Evolutionary conservation across 1,140 invertebrate genomes (phyloP).

Genomic region (Cotesia chilonis): DNA sequence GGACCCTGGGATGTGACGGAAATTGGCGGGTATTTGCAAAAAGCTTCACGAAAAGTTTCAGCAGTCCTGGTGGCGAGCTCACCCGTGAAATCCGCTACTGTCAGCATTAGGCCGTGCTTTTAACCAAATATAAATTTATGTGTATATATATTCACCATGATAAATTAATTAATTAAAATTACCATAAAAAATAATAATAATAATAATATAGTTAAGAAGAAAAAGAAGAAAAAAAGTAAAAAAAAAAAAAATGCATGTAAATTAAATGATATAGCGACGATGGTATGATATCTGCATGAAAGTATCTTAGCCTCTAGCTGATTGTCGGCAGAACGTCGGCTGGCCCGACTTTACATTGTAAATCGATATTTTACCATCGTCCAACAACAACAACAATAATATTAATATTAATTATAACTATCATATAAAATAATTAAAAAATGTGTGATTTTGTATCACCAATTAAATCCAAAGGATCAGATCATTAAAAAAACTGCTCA

Average conservation of each 20-base stretch:
- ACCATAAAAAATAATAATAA: too few species aligned
- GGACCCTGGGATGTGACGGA: constrained; percentile 84
- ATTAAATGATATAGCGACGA: too few species aligned
- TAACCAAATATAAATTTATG: too few species aligned
- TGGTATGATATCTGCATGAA: too few species aligned
- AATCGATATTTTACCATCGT: not conserved
- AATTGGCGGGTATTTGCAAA: constrained; percentile 83
- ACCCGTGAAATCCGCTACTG: constrained; percentile 65
- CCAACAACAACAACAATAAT: constrained; percentile 11
- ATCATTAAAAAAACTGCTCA: constrained; percentile 4
- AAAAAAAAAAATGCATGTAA: not conserved
- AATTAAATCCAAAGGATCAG: not conserved
- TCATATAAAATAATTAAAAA: not conserved
- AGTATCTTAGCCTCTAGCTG: not conserved
- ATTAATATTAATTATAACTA: not conserved
- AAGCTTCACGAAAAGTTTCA: constrained; percentile 86
- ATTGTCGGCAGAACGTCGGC: constrained; percentile 34
- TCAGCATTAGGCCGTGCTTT: not conserved
- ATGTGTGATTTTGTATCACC: not conserved
- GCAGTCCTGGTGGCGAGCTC: constrained; percentile 77
- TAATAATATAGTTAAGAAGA: too few species aligned
- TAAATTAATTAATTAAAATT: too few species aligned
- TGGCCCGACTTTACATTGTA: not conserved
- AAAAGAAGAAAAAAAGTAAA: not conserved
- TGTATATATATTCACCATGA: too few species aligned